Evolutionary conservation across 2,797 vertebrate genomes (phyloP).

Genomic region (Anguilla obscura): DNA sequence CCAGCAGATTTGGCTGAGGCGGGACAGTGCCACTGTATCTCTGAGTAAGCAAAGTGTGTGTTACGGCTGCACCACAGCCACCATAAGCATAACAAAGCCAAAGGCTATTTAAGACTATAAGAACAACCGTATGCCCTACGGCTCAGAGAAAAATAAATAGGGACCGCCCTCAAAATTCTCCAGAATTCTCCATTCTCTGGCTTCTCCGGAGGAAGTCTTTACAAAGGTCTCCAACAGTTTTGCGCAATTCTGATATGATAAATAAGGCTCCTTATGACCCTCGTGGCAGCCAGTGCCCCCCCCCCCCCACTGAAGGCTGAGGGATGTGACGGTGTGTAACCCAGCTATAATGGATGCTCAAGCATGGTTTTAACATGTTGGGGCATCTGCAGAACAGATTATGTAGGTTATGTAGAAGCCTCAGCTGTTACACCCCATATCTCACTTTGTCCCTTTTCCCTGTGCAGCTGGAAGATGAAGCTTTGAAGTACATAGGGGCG

Average conservation of each 20-base stretch:
- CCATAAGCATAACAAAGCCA: background rate
- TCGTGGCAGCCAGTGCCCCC: too few relatives aligned
- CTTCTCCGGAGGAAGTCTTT: too few relatives aligned
- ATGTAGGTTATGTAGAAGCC: background rate
- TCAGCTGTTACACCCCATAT: background rate
- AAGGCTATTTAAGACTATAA: background rate
- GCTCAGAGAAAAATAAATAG: too few relatives aligned
- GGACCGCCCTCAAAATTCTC: too few relatives aligned
- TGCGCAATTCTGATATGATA: too few relatives aligned
- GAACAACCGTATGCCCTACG: background rate
- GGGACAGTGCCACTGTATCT: background rate
- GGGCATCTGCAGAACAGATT: background rate
- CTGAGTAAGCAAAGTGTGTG: background rate
- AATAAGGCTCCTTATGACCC: too few relatives aligned
- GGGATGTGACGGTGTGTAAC: too few relatives aligned
- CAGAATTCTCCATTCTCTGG: too few relatives aligned
- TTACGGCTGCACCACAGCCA: background rate
- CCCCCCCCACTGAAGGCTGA: too few relatives aligned
- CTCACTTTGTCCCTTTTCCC: background rate
- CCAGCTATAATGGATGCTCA: background rate
- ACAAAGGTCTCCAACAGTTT: too few relatives aligned
- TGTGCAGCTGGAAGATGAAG: conserved; percentile 90
- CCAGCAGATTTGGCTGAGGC: background rate
- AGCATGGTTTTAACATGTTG: background rate
- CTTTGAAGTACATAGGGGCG: conserved; percentile 91